Evolutionary conservation across 2,797 vertebrate genomes (phyloP), one percentile per base, ranked within the genome.

Genomic region (Rhincodon typus): DNA sequence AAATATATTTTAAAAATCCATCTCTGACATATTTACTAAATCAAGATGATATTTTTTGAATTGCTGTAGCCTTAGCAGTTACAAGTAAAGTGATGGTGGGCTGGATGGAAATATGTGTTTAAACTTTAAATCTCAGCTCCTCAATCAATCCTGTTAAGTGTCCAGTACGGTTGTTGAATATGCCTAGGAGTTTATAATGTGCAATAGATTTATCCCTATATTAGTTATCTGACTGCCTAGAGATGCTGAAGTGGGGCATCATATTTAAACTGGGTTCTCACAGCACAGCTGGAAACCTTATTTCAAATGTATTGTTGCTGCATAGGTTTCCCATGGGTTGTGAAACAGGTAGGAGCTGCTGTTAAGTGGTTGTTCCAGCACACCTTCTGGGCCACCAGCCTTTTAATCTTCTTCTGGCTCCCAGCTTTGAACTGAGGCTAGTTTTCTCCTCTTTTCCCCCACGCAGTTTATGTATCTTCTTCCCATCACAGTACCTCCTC

Each of bases 401-500:
- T 46, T 50, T 50, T 42, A 5, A 6, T 17, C n/a, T 19, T 25
- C 84, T 50, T 23, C 8, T 62, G 57, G 12, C 12, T 7, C 42
- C 42, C 21, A 53, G 4, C 6, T 46, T 42, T 19, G 25, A 53
- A 25, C 25, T 53, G 10, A 27, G 50, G 46, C 3, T 53, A 34
- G 46, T 12, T 4, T 30, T 57, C 27, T n/a, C 30, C 30, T 34
- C 72, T 77, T 15, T 62, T 2, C 30, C 27, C 53, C 4, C 30
- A 0, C 0, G 12, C 46, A 27, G 1, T 17, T 62, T 3, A 0
- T 30, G 17, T 0, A 12, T 3, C 25, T 57, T 1, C 53, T 17
- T 17, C 42, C 46, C 6, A 3, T 25, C 72, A 19, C 42, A 23
- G 1, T 23, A 69, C 67, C 67, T 15, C 3, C 69, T 42, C 15